phyloP scores from a whole-genome alignment of 2,888 invertebrate species.

The Bimastos eiseni region DNA sequence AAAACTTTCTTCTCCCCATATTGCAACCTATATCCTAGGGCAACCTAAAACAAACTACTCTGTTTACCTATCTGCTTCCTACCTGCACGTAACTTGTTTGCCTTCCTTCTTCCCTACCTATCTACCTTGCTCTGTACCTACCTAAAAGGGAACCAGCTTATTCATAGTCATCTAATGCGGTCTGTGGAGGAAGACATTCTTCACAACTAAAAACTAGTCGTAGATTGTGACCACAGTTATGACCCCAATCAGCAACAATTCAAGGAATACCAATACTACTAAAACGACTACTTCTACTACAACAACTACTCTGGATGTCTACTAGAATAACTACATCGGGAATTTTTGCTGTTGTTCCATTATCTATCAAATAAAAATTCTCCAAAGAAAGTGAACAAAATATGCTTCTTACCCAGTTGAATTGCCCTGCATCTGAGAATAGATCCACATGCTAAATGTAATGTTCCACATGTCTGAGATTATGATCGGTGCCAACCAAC shows the following conservation, averaged over 20 bases:
- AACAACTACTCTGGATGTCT: too few relatives aligned
- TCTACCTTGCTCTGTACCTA: neutral
- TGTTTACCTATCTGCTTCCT: too few relatives aligned
- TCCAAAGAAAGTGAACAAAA: neutral
- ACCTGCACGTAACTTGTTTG: too few relatives aligned
- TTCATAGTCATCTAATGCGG: too few relatives aligned
- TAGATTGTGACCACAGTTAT: too few relatives aligned
- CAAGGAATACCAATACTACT: too few relatives aligned
- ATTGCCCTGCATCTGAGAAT: neutral
- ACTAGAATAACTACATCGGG: neutral
- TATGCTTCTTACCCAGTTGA: conserved; percentile 14
- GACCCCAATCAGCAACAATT: too few relatives aligned
- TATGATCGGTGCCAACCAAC: neutral
- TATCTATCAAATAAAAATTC: neutral
- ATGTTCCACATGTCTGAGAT: neutral
- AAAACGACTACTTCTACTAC: too few relatives aligned
- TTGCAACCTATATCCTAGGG: neutral
- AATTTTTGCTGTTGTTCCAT: neutral
- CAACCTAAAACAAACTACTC: neutral
- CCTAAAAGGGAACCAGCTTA: too few relatives aligned
- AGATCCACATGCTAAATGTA: conserved; percentile 19
- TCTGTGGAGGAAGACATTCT: too few relatives aligned
- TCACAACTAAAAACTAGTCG: too few relatives aligned
- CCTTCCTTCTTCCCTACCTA: too few relatives aligned
- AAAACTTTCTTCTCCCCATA: neutral